Conservation (phyloP, 2,113 vertebrate species). For the Sylvicapra grimmia region DNA sequence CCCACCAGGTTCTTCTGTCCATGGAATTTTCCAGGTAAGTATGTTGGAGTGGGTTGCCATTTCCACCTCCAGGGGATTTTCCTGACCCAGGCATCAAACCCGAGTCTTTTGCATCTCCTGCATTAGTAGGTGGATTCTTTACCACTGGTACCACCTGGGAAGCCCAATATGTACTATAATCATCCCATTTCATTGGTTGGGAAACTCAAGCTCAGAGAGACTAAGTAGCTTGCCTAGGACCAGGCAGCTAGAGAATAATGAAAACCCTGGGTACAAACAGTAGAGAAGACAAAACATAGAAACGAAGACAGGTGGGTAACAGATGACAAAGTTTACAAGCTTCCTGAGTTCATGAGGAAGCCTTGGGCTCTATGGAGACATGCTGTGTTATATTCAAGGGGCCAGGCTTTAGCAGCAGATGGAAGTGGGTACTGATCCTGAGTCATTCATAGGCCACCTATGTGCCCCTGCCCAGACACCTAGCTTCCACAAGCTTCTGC, state of each 20-base stretch:
- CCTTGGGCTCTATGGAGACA: neutral
- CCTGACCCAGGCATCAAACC: neutral
- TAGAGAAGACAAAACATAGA: neutral
- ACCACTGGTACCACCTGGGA: neutral
- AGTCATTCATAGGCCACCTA: neutral
- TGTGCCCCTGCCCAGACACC: neutral
- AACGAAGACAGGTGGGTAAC: neutral
- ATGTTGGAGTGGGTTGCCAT: neutral
- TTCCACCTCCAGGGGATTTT: neutral
- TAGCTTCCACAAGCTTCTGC: neutral
- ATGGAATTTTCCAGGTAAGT: neutral
- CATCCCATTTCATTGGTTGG: neutral
- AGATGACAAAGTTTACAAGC: neutral
- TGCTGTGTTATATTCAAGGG: fast-evolving
- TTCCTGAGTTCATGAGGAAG: neutral
- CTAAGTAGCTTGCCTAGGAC: neutral
- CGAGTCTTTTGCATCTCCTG: neutral
- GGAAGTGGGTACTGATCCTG: neutral
- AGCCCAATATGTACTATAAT: neutral
- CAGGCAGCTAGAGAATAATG: neutral
- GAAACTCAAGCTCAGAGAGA: neutral
- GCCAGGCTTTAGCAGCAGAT: too few species aligned
- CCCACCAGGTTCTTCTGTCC: neutral
- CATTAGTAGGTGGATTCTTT: neutral
- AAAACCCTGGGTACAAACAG: neutral